A percentile compares a stretch with the other conserved stretches of the same genome.
phyloP scores from a whole-genome alignment of 2,113 vertebrate species.

The Prunella fulvescens region DNA sequence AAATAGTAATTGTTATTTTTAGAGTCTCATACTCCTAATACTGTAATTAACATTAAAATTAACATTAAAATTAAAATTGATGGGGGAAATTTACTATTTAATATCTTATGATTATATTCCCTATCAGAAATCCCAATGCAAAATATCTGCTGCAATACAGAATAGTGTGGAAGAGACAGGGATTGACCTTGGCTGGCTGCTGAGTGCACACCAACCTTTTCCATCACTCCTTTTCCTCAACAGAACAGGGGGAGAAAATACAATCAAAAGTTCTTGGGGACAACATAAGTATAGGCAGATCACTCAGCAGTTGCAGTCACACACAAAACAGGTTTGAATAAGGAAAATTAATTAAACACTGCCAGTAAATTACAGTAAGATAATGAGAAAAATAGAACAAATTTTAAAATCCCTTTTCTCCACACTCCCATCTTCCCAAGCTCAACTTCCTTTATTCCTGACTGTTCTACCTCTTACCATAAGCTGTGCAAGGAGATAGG shows the following conservation, averaged over 20 bases:
- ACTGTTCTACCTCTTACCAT: not conserved
- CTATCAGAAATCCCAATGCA: not conserved
- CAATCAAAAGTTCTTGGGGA: not conserved
- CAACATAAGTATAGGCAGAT: not conserved
- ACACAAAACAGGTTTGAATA: not conserved
- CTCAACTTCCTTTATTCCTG: not conserved
- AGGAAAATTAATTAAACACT: not conserved
- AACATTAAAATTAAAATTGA: not conserved
- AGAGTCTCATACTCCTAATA: not conserved
- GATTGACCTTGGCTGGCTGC: not conserved
- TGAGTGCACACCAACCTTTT: not conserved
- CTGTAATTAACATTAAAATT: not conserved
- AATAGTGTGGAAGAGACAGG: not conserved
- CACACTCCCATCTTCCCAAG: not conserved
- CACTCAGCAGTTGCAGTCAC: not conserved
- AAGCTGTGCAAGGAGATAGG: not conserved
- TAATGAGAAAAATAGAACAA: not conserved
- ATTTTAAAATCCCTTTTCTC: not conserved
- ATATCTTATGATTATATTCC: not conserved
- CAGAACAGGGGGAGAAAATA: not conserved
- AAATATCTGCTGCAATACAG: not conserved
- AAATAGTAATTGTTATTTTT: not conserved
- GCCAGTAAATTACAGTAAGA: not conserved
- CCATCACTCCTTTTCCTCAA: not conserved
- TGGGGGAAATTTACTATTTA: not conserved